Evolutionary conservation across 2,797 vertebrate species (phyloP), one percentile per base, ranked within the genome.

Genomic region (Eulemur coronatus): DNA sequence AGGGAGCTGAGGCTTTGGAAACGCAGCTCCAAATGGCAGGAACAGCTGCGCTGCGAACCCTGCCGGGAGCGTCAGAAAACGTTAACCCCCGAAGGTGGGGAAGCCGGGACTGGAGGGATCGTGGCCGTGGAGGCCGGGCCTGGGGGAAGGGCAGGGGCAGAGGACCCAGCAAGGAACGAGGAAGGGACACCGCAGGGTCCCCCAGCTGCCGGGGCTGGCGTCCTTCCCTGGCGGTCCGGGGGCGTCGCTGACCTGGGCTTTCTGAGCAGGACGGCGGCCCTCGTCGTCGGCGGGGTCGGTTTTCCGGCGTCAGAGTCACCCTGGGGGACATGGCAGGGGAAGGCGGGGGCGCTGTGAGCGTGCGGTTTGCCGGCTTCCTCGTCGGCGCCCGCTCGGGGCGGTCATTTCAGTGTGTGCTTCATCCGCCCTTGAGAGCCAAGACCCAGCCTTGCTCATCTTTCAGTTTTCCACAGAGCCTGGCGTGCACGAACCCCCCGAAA

Each of bases 61-160:
- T 95, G 95, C 84, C 43, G 80, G 92, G 96, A 87, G 78, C 95
- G 17, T 79, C 91, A 76, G 97, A 90, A 84, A 97, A 33, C 9
- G 79, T 95, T 76, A 95, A 96, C 91, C 96, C 98, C 50, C 80
- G 92, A 41, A 4, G 59, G 82, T 89, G 76, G 70, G 79, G 72
- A 50, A 96, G 84, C 55, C 35, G 33, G 65, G 85, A 79, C 84
- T 84, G 91, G 65, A 98, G 97, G n/a, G 35, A 38, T n/a, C n/a
- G 38, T 81, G 50, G 50, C 33, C 0, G 9, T 4, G 13, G 89
- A 96, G 73, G 81, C 3, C 75, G 84, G 95, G 72, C 41, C 26
- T 70, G 11, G 97, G 88, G 93, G 8, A 7, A 92, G 72, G 28
- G 69, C 8, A 3, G 48, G 73, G 41, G 46, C 1, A 5, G n/a